Conservation (phyloP, 92 coral and sea anemone genomes). For the Chrysogorgia sp. region DNA sequence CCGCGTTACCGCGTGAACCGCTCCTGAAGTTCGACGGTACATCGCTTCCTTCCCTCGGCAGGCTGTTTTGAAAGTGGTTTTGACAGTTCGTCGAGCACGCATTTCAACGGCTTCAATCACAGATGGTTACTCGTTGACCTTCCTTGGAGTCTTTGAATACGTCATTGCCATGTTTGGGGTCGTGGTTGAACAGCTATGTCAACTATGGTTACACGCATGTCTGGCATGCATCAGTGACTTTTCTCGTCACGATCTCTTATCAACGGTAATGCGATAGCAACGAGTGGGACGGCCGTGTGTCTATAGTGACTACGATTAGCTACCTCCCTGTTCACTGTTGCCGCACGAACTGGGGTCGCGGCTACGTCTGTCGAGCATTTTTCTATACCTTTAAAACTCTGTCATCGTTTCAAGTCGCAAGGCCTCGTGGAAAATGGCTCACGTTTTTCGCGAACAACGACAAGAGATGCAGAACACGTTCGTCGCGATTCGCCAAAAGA, state of each 20-base stretch:
- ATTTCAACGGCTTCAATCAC: constrained; percentile 1
- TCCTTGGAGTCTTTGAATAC: not conserved
- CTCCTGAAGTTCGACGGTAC: not conserved
- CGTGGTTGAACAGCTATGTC: not conserved
- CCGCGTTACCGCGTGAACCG: not conserved
- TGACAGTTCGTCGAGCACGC: not conserved
- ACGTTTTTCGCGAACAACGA: constrained; percentile 27
- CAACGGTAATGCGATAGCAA: constrained; percentile 4
- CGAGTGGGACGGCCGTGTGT: not conserved
- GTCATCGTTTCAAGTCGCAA: not conserved
- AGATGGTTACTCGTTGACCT: constrained; percentile 30
- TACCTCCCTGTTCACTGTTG: too few species aligned
- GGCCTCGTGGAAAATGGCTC: constrained; percentile 6
- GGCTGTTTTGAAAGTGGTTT: not conserved
- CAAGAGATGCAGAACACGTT: constrained; percentile 11
- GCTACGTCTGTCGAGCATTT: not conserved
- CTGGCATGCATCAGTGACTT: constrained; percentile 29
- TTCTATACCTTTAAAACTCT: not conserved
- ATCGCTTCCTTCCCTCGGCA: not conserved
- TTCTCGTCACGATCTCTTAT: constrained; percentile 2
- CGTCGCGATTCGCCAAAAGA: constrained; percentile 19
- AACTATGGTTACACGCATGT: constrained; percentile 24
- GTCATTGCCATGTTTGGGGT: constrained; percentile 37
- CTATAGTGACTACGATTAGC: not conserved
- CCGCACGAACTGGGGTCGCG: not conserved